phyloP scores from a whole-genome alignment of 2,797 vertebrate species.

The Gallinago nigripennis region DNA sequence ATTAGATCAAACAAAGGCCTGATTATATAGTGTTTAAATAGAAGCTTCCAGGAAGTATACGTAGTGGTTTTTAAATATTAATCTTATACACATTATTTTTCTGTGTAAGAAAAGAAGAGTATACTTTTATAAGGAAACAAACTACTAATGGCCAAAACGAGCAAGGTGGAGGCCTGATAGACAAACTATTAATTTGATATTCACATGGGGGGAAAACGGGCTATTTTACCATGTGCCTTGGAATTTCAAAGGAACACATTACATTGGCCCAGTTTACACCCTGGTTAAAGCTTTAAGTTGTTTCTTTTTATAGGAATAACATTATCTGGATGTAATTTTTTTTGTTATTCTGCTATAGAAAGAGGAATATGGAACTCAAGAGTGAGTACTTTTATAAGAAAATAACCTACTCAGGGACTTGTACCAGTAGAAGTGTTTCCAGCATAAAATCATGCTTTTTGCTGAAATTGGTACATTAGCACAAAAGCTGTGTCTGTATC shows the following conservation, averaged over 20 bases:
- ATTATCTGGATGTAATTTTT: not conserved
- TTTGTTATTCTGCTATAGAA: not conserved
- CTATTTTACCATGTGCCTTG: not conserved
- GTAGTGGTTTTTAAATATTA: not conserved
- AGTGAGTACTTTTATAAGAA: not conserved
- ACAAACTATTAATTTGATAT: not conserved
- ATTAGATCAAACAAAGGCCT: conserved; percentile 23
- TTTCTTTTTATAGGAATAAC: not conserved
- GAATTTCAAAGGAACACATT: not conserved
- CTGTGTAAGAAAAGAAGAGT: not conserved
- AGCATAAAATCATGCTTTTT: not conserved
- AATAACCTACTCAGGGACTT: not conserved
- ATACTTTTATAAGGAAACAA: not conserved
- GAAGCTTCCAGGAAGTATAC: not conserved
- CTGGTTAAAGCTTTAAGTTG: not conserved
- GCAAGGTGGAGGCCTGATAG: not conserved
- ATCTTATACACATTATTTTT: not conserved
- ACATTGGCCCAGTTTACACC: not conserved
- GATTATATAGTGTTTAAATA: conserved; percentile 21
- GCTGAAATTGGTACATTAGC: not conserved
- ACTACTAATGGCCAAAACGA: not conserved
- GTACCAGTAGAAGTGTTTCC: not conserved
- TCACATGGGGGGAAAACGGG: fast-evolving
- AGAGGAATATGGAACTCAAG: not conserved
- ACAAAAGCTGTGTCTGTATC: not conserved